These are phyloP conservation scores for Clistopyga incitator DNA, from an alignment of 2,888 invertebrate genomes.

Conservation along the genomic window DNA sequence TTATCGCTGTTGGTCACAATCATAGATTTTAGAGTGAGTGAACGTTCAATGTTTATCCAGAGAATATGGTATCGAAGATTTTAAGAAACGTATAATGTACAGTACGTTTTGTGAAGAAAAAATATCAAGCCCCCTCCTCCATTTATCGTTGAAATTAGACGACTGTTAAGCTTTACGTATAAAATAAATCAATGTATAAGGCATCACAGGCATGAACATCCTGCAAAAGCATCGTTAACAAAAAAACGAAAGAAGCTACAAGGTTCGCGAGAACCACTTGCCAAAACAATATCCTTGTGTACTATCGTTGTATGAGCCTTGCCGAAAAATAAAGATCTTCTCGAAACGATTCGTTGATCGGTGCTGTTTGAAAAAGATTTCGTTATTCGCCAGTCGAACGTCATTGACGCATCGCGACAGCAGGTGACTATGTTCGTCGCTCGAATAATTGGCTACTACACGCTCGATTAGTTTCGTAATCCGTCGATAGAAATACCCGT, in stretches of 20 bases:
- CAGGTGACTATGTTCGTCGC: conserved; percentile 33
- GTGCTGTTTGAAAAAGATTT: conserved; percentile 26
- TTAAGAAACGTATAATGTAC: conserved; percentile 32
- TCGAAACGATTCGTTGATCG: conserved; percentile 44
- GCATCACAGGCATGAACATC: conserved; percentile 38
- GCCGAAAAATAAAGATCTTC: conserved; percentile 68
- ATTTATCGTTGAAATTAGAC: conserved; percentile 40
- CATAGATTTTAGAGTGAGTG: background rate
- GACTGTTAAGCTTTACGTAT: conserved; percentile 52
- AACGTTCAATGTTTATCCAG: conserved; percentile 26
- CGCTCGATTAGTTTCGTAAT: conserved; percentile 50
- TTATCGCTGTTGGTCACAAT: conserved; percentile 28
- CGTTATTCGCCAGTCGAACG: conserved; percentile 38
- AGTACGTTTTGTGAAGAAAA: conserved; percentile 21
- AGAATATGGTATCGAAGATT: background rate
- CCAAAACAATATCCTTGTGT: conserved; percentile 57
- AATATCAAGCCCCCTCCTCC: conserved; percentile 5
- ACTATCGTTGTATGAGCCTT: conserved; percentile 67
- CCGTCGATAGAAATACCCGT: conserved; percentile 63
- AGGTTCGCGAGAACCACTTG: background rate
- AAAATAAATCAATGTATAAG: conserved; percentile 56
- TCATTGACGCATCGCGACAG: conserved; percentile 10
- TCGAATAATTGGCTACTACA: conserved; percentile 48
- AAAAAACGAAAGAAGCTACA: conserved; percentile 32
- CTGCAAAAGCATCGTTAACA: conserved; percentile 23